Percentiles rank a stretch among this genome's conserved stretches.
Conservation (phyloP, 2,113 vertebrate genomes). For the Epinephelus moara region DNA sequence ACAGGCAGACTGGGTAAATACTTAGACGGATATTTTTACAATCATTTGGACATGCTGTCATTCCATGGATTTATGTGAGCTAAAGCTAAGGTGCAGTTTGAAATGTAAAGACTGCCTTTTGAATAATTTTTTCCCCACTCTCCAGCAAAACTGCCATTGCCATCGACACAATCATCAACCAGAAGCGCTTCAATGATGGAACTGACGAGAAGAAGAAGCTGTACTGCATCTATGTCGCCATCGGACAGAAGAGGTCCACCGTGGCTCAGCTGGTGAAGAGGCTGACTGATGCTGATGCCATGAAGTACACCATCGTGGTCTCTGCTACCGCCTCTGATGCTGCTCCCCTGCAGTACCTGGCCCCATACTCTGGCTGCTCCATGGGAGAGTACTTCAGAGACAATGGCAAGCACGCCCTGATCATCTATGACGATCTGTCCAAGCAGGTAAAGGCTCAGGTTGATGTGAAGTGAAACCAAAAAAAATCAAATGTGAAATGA, state of each 20-base stretch:
- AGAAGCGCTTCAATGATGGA: constrained; percentile 97
- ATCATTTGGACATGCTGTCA: not conserved
- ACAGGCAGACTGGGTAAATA: constrained; percentile 95
- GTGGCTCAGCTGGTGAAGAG: constrained; percentile 99
- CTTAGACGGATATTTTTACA: not conserved
- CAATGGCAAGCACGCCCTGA: constrained; percentile 96
- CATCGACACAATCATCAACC: constrained; percentile 98
- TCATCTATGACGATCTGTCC: constrained; percentile 99
- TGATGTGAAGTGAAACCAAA: not conserved
- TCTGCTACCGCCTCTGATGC: constrained; percentile 98
- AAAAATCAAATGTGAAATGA: too few relatives aligned
- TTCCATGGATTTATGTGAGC: not conserved
- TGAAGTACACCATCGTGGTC: constrained; percentile 99
- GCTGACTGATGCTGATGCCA: constrained; percentile 95
- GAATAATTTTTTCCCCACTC: not conserved
- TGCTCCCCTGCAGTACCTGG: constrained; percentile 97
- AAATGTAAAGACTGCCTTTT: not conserved
- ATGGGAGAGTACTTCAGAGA: constrained; percentile 99
- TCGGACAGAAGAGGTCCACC: constrained; percentile 98
- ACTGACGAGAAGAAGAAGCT: constrained; percentile 99
- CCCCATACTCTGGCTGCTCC: constrained; percentile 98
- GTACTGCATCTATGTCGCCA: constrained; percentile 98
- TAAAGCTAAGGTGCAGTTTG: not conserved
- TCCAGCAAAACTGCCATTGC: constrained; percentile 97
- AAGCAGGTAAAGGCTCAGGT: constrained; percentile 89